Evolutionary conservation across 1,140 invertebrate genomes (phyloP).

Genomic region (Triops longicaudatus): DNA sequence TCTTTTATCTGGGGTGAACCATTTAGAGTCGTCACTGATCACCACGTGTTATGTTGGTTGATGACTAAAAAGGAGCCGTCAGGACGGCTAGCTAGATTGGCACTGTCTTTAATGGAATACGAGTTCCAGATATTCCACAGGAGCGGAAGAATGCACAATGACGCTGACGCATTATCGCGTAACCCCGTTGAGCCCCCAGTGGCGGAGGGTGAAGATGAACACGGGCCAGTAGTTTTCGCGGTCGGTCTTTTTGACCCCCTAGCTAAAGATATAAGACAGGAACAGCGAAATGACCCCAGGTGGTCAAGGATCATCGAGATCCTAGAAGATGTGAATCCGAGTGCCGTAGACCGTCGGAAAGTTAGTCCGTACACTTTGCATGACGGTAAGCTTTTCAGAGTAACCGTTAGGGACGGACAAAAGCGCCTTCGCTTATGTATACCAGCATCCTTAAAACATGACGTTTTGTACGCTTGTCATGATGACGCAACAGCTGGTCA

Average conservation of each 20-base stretch:
- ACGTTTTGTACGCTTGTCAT: conserved; percentile 1
- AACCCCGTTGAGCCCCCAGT: background rate
- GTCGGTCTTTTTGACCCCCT: background rate
- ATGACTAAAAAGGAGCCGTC: conserved; percentile 30
- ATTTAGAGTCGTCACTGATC: conserved; percentile 36
- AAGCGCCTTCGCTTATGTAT: conserved; percentile 13
- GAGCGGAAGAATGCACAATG: conserved; percentile 30
- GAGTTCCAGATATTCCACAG: conserved; percentile 32
- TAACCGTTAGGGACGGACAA: conserved; percentile 12
- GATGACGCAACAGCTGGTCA: background rate
- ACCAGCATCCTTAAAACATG: background rate
- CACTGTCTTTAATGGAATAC: conserved; percentile 31
- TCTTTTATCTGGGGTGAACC: conserved; percentile 33
- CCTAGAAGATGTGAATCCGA: background rate
- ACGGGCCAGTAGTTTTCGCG: background rate
- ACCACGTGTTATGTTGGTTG: conserved; percentile 34
- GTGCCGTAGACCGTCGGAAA: background rate
- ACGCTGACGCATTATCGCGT: conserved; percentile 30
- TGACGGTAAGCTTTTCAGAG: background rate
- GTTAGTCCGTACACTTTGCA: background rate
- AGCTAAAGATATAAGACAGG: background rate
- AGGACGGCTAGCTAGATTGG: conserved; percentile 32
- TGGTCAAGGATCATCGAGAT: background rate
- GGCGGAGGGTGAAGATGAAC: background rate
- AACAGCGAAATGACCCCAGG: background rate